These are phyloP conservation scores for Eristalis arbustorum DNA, from an alignment of 2,888 invertebrate species.

Conservation along the genomic window DNA sequence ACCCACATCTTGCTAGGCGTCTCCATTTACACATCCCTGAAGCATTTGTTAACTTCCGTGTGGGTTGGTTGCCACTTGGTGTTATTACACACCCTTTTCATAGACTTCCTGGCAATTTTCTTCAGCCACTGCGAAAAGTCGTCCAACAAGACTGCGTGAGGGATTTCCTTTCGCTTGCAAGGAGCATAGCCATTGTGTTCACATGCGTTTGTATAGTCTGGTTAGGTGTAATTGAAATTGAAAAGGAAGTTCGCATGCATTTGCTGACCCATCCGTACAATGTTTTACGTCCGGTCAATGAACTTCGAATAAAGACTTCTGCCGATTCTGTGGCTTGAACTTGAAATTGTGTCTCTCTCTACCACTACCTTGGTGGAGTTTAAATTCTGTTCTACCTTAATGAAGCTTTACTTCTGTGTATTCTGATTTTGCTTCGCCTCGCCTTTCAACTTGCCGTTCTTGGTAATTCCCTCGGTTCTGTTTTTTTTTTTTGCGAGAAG, in stretches of 20 bases:
- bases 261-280: slow-evolving; percentile 12
- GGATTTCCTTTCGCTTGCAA: slow-evolving; percentile 11
- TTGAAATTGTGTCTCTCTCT: slow-evolving; percentile 49
- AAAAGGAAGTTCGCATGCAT: slow-evolving; percentile 61
- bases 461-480: neutral
- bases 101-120: slow-evolving; percentile 44
- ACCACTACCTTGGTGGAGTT: neutral
- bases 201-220: slow-evolving; percentile 28
- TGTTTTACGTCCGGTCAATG: slow-evolving; percentile 44
- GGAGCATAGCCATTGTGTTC: slow-evolving; percentile 28
- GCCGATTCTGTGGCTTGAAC: slow-evolving; percentile 57
- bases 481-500: slow-evolving; percentile 32
- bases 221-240: slow-evolving; percentile 55
- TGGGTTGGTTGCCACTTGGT: slow-evolving; percentile 37
- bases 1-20: slow-evolving; percentile 50
- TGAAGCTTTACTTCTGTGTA: slow-evolving; percentile 11
- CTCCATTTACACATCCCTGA: slow-evolving; percentile 37
- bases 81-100: slow-evolving; percentile 25
- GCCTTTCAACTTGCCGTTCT: slow-evolving; percentile 26
- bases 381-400: slow-evolving; percentile 19
- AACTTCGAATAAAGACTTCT: slow-evolving; percentile 33
- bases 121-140: slow-evolving; percentile 1
- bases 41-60: slow-evolving; percentile 57
- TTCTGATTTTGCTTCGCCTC: neutral
- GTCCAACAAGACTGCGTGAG: slow-evolving; percentile 8